A percentile compares a stretch with the other conserved stretches of the same genome.
These are phyloP conservation scores for Therioaphis trifolii DNA, from an alignment of 2,888 invertebrate species.

Conservation along the genomic window DNA sequence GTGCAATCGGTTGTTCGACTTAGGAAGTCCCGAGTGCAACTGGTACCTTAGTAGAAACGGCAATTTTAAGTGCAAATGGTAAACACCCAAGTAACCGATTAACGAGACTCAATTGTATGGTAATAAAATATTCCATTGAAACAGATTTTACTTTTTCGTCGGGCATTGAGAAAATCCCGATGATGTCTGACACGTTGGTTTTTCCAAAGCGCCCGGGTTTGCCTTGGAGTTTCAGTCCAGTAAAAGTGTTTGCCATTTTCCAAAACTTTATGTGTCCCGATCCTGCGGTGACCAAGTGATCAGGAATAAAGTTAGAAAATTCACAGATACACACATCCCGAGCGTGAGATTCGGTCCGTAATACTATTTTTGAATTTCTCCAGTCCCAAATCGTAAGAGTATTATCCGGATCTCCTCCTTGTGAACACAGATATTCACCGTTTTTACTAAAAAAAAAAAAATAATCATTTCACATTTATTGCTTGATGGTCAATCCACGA, in stretches of 20 bases:
- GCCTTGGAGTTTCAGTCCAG: slow-evolving; percentile 89
- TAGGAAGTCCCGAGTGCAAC: too few relatives aligned
- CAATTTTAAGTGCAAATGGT: too few relatives aligned
- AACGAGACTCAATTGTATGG: background rate
- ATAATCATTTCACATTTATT: background rate
- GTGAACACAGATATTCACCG: slow-evolving; percentile 83
- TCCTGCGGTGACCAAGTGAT: slow-evolving; percentile 81
- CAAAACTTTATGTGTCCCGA: slow-evolving; percentile 84
- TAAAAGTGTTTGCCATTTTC: slow-evolving; percentile 93
- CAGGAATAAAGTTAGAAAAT: slow-evolving; percentile 84
- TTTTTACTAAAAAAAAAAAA: slow-evolving; percentile 74
- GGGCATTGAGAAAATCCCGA: slow-evolving; percentile 85
- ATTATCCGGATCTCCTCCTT: slow-evolving; percentile 88
- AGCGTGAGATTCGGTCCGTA: slow-evolving; percentile 85
- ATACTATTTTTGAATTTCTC: slow-evolving; percentile 79
- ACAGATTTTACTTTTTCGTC: slow-evolving; percentile 80
- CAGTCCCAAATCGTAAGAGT: slow-evolving; percentile 91
- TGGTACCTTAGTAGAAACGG: too few relatives aligned
- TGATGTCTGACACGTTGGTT: slow-evolving; percentile 90
- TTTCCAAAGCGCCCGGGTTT: slow-evolving; percentile 91
- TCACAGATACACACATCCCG: slow-evolving; percentile 83
- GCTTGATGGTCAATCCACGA: too few relatives aligned
- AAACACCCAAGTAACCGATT: too few relatives aligned
- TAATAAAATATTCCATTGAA: background rate
- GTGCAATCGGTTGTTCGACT: too few relatives aligned